These are phyloP conservation scores for Napeogenes sylphis DNA, from an alignment of 2,888 invertebrate species.

Conservation along the genomic window DNA sequence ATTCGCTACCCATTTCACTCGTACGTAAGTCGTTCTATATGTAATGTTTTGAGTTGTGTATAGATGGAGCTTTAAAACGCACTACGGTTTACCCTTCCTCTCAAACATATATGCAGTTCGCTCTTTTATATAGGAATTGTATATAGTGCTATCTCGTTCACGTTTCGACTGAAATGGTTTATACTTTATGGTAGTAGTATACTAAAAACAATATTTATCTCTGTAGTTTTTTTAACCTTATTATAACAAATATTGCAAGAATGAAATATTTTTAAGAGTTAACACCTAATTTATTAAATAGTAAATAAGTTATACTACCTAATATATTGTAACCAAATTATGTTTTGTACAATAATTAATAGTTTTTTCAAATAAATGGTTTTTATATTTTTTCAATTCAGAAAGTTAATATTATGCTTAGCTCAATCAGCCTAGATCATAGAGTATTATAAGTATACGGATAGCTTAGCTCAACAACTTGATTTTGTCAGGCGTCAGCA, in stretches of 20 bases:
- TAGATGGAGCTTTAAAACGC: conserved; percentile 32
- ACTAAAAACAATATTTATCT: conserved; percentile 19
- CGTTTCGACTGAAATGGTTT: too few species aligned
- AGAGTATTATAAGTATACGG: too few species aligned
- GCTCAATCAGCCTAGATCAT: too few species aligned
- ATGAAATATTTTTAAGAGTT: too few species aligned
- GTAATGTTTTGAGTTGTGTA: conserved; percentile 35
- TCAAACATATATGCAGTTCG: conserved; percentile 26
- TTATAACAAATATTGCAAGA: not conserved
- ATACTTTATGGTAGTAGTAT: not conserved
- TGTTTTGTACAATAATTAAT: not conserved
- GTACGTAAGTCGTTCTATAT: conserved; percentile 31
- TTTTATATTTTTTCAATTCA: too few species aligned
- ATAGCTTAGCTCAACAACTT: too few species aligned
- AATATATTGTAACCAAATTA: not conserved
- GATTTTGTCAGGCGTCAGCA: too few species aligned
- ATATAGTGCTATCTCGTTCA: conserved; percentile 9
- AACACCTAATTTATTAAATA: not conserved
- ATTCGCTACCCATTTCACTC: conserved; percentile 14
- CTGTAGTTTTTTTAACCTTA: conserved; percentile 10
- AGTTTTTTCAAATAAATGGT: not conserved
- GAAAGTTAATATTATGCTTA: too few species aligned
- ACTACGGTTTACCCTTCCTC: conserved; percentile 18
- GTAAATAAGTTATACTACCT: conserved; percentile 9
- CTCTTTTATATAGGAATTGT: conserved; percentile 11